Evolutionary conservation across 2,113 vertebrate genomes (phyloP).

Genomic region (Tetrao urogallus): DNA sequence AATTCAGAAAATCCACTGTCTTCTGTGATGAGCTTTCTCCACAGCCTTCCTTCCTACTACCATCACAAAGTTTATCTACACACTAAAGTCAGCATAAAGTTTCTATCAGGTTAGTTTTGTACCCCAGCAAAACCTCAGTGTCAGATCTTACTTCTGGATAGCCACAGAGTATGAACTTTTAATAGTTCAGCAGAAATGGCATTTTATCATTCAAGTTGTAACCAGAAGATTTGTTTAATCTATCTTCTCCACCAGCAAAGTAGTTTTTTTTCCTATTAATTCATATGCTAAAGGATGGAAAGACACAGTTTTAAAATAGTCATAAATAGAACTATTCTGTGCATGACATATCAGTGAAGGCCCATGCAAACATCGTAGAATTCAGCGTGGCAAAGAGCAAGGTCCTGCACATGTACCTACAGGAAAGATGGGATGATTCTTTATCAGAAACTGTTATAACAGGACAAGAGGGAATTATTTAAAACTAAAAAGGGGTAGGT

Average conservation of each 20-base stretch:
- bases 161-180: neutral
- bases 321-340: neutral
- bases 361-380: neutral
- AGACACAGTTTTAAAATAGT: neutral
- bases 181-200: slow-evolving; percentile 18
- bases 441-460: neutral
- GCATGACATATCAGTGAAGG: neutral
- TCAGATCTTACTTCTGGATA: slow-evolving; percentile 34
- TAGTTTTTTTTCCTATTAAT: neutral
- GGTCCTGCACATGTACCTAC: neutral
- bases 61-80: neutral
- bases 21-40: neutral
- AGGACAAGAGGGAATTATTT: neutral
- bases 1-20: neutral
- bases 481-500: neutral
- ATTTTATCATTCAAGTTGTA: neutral
- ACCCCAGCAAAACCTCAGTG: slow-evolving; percentile 7
- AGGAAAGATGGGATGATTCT: neutral
- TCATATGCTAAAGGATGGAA: neutral
- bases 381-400: neutral
- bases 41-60: neutral
- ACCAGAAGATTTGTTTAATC: neutral
- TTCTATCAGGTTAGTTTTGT: neutral
- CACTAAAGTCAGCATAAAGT: neutral
- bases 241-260: neutral